Evolutionary conservation across 92 coral and sea anemone species (phyloP).

Genomic region (Palythoa heliodiscus): DNA sequence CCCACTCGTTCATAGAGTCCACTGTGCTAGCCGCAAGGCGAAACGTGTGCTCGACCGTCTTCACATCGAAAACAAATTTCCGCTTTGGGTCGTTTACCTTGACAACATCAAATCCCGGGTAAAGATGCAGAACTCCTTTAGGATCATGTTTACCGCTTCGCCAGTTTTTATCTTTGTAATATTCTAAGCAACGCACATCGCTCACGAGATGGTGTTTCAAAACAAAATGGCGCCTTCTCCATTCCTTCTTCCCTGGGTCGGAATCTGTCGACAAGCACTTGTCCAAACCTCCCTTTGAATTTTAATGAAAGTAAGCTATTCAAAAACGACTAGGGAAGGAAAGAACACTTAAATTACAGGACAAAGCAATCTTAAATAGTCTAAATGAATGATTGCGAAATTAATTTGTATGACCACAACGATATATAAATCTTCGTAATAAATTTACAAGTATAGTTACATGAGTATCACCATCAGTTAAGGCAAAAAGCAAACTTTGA

Average conservation of each 20-base stretch:
- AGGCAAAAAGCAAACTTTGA: neutral
- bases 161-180: slow-evolving; percentile 74
- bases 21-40: slow-evolving; percentile 86
- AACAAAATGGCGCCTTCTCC: slow-evolving; percentile 94
- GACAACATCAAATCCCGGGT: slow-evolving; percentile 85
- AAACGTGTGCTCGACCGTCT: slow-evolving; percentile 87
- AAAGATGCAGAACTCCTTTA: slow-evolving; percentile 86
- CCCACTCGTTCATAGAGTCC: slow-evolving; percentile 82
- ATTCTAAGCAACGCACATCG: slow-evolving; percentile 81
- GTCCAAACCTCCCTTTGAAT: slow-evolving; percentile 79
- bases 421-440: neutral
- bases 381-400: slow-evolving; percentile 14
- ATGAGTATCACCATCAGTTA: neutral
- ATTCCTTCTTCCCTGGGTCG: slow-evolving; percentile 84
- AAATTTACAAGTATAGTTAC: neutral
- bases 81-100: slow-evolving; percentile 78
- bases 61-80: slow-evolving; percentile 79
- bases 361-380: neutral
- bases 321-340: neutral
- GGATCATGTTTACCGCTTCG: slow-evolving; percentile 88
- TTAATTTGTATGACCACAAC: neutral
- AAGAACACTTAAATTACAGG: neutral
- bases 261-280: slow-evolving; percentile 73
- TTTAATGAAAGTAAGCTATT: neutral
- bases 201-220: slow-evolving; percentile 85